Evolutionary conservation across 2,797 vertebrate species (phyloP).

Genomic region (Parambassis ranga): DNA sequence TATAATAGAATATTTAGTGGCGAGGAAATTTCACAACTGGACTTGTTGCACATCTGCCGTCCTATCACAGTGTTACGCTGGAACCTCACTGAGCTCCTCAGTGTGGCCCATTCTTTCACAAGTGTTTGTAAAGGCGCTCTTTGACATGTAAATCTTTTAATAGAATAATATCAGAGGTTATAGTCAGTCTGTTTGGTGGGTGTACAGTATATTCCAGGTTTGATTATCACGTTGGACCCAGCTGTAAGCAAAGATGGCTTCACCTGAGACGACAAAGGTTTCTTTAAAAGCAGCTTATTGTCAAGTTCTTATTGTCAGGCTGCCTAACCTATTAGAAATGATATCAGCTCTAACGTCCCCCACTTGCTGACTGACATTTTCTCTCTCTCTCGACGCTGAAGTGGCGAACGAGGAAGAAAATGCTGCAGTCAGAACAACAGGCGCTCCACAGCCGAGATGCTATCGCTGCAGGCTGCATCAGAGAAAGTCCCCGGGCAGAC

Average conservation of each 20-base stretch:
- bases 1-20: too few relatives aligned
- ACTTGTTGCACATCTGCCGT: too few relatives aligned
- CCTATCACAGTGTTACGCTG: too few relatives aligned
- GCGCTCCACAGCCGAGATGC: slow-evolving; percentile 26
- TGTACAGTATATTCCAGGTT: too few relatives aligned
- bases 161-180: too few relatives aligned
- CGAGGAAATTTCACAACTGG: too few relatives aligned
- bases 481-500: neutral
- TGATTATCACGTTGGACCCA: neutral
- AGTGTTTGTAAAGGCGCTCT: too few relatives aligned
- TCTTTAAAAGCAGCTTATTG: neutral
- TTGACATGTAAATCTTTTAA: too few relatives aligned
- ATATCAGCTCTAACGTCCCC: neutral
- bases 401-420: slow-evolving; percentile 1
- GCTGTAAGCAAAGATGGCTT: neutral
- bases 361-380: slow-evolving; percentile 20
- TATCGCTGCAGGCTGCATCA: slow-evolving; percentile 21
- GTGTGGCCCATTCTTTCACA: too few relatives aligned
- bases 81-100: too few relatives aligned
- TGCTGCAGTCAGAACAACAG: slow-evolving; percentile 17
- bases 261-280: too few relatives aligned
- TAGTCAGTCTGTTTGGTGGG: too few relatives aligned
- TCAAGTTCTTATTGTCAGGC: neutral
- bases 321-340: neutral
- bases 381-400: neutral